phyloP scores from a whole-genome alignment of 2,797 vertebrate genomes.

The Pseudomugil gertrudae region DNA sequence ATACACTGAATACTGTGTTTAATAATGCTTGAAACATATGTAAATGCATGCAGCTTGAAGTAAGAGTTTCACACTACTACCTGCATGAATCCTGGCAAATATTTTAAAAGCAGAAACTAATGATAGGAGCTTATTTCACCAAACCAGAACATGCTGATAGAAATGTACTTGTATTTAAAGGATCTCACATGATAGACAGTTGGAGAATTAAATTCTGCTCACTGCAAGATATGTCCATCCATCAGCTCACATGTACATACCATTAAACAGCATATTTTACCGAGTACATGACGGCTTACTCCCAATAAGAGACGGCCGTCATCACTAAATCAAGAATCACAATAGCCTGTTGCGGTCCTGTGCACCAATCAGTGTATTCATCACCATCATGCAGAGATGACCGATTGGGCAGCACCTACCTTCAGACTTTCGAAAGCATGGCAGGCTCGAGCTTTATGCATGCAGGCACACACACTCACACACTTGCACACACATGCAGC shows the following conservation, averaged over 20 bases:
- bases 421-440: constrained; percentile 65
- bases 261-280: constrained; percentile 52
- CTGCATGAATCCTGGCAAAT: constrained; percentile 67
- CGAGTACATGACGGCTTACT: constrained; percentile 33
- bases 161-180: constrained; percentile 33
- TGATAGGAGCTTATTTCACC: constrained; percentile 29
- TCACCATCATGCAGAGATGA: constrained; percentile 75
- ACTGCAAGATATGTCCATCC: constrained; percentile 56
- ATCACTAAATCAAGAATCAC: constrained; percentile 74
- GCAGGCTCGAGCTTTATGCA: constrained; percentile 37
- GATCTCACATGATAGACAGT: constrained; percentile 29
- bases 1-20: constrained; percentile 54
- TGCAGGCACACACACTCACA: constrained; percentile 32
- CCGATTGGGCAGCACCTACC: constrained; percentile 70
- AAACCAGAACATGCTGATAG: constrained; percentile 29
- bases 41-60: constrained; percentile 62
- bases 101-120: constrained; percentile 53
- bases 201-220: constrained; percentile 43
- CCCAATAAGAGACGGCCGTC: constrained; percentile 60
- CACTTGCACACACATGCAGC: constrained; percentile 40
- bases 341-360: constrained; percentile 62
- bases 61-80: constrained; percentile 68
- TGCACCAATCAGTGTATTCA: constrained; percentile 78
- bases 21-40: constrained; percentile 65
- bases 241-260: constrained; percentile 28